Evolutionary conservation across 2,888 invertebrate genomes (phyloP), one percentile per base, ranked within the genome.

Genomic region (Thymelicus sylvestris): DNA sequence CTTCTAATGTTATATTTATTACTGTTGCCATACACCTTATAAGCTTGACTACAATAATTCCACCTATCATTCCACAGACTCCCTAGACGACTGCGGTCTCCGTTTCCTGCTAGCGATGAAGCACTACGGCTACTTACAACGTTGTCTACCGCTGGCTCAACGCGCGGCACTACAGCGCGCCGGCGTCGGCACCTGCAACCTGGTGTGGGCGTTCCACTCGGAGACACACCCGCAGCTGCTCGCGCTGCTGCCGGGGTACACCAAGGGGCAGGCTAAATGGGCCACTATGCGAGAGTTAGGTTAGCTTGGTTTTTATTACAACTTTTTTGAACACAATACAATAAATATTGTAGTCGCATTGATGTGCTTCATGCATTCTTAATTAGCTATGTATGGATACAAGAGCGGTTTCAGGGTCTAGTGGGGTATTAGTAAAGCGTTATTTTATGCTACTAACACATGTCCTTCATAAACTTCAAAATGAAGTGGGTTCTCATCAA

Each of bases 131-230:
- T 99, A 99, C 90, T 93, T 99, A 15, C 94, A 99, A 71, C 96
- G 98, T 41, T 99, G 99, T 84, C 94, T 99, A 72, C 99, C 99
- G 0, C 93, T 98, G 10, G 97, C 96, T 0, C 99, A 99, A 86
- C 95, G 99, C 67, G 96, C 97, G 0, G 95, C 96, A 69, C 95
- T 98, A 76, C 98, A 98, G 82, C 96, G 97, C 67, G 96, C 96
- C 76, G 99, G 98, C 31, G 96, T 98, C 0, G 97, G 97, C 48
- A 97, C 96, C 10, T 97, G 98, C 79, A 98, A 99, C 89, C 95
- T 99, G 24, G 99, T 99, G 4, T 99, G 99, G 99, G 99, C 99
- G 0, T 99, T 98, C 91, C 99, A 99, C 89, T 99, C 99, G 0
- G 99, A 99, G 90, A 97, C 98, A 24, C 98, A 99, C 86, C 99